phyloP scores from a whole-genome alignment of 2,113 vertebrate genomes.

The Centropus unirufus region DNA sequence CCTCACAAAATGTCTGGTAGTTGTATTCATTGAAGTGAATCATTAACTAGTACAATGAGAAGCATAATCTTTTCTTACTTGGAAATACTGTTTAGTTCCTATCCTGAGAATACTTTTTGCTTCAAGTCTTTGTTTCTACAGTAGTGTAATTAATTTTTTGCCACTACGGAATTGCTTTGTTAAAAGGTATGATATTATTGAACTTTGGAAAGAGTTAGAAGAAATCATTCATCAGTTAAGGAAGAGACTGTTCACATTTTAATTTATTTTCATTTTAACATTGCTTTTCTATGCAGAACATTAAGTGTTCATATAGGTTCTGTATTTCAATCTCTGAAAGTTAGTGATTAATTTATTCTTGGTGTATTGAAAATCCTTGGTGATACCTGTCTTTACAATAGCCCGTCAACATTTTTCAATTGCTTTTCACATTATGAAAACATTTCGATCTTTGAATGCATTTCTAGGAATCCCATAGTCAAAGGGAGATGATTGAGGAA shows the following conservation, averaged over 20 bases:
- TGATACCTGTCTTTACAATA: background rate
- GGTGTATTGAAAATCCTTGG: background rate
- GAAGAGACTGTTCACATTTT: background rate
- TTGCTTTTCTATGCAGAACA: background rate
- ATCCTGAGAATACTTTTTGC: background rate
- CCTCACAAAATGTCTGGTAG: background rate
- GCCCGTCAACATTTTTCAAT: background rate
- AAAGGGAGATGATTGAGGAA: constrained; percentile 80
- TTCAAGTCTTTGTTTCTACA: background rate
- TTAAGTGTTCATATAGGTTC: background rate
- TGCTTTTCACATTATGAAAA: background rate
- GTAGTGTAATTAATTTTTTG: background rate
- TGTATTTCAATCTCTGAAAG: background rate
- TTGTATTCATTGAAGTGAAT: background rate
- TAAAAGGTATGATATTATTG: background rate
- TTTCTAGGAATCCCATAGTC: constrained; percentile 81
- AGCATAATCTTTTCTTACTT: background rate
- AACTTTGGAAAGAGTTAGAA: background rate
- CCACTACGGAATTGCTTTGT: background rate
- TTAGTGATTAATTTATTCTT: background rate
- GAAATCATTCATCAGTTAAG: background rate
- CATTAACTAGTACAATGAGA: background rate
- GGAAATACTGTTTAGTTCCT: background rate
- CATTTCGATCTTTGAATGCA: background rate
- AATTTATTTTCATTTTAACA: background rate